These are phyloP conservation scores for Triplophysa siluroides DNA, from an alignment of 2,113 vertebrate genomes.

Conservation along the genomic window DNA sequence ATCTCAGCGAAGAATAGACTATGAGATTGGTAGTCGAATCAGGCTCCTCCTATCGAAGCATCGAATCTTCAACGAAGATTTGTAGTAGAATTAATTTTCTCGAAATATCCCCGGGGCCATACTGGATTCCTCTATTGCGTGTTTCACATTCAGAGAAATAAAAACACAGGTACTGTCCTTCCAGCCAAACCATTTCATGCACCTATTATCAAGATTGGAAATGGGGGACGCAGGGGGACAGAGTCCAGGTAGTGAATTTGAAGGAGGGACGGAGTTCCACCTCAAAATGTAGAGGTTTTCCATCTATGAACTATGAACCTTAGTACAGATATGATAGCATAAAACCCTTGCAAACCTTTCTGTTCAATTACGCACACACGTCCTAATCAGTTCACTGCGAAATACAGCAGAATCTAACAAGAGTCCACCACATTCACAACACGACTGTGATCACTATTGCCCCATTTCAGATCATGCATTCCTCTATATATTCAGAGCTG, in stretches of 20 bases:
- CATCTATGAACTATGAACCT: neutral
- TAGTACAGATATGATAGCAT: neutral
- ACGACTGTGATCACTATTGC: neutral
- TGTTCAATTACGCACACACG: neutral
- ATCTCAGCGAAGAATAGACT: too few relatives aligned
- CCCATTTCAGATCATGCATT: conserved; percentile 8
- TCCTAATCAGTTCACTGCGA: neutral
- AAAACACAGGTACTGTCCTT: neutral
- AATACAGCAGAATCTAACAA: conserved; percentile 17
- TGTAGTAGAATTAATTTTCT: too few relatives aligned
- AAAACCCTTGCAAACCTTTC: neutral
- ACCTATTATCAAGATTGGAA: too few relatives aligned
- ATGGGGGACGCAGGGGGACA: too few relatives aligned
- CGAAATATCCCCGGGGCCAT: too few relatives aligned
- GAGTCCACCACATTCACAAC: conserved; percentile 21
- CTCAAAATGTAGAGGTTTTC: too few relatives aligned
- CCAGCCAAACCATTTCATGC: neutral
- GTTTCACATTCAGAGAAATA: neutral
- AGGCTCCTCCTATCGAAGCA: too few relatives aligned
- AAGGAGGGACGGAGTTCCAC: too few relatives aligned
- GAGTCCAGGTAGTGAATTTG: too few relatives aligned
- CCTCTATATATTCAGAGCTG: neutral
- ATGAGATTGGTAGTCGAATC: too few relatives aligned
- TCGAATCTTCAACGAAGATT: too few relatives aligned
- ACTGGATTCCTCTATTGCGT: neutral